A percentile compares a stretch with the other conserved stretches of the same genome.
Conservation (phyloP, 2,797 vertebrate species). For the Pangasius djambal region DNA sequence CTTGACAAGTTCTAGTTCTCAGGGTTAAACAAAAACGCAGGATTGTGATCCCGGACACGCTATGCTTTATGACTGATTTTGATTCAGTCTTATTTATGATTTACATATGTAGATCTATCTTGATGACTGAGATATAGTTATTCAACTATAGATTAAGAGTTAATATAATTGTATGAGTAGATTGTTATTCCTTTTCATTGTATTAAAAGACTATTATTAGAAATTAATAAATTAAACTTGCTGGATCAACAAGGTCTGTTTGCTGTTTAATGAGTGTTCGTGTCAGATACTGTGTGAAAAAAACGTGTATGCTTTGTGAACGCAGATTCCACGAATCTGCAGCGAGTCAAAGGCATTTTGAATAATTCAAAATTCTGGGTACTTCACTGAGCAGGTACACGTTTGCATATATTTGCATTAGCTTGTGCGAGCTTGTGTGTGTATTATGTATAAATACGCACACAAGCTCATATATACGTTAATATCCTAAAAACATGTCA, state of each 20-base stretch:
- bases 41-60: slow-evolving; percentile 48
- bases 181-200: slow-evolving; percentile 39
- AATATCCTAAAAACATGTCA: too few species aligned
- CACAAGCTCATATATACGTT: too few species aligned
- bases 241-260: slow-evolving; percentile 15
- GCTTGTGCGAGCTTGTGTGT: background rate
- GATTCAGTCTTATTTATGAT: slow-evolving; percentile 44
- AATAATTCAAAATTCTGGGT: slow-evolving; percentile 62
- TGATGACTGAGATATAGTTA: slow-evolving; percentile 45
- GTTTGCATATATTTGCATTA: slow-evolving; percentile 48
- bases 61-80: slow-evolving; percentile 44
- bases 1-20: slow-evolving; percentile 49
- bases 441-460: background rate
- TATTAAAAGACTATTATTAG: slow-evolving; percentile 37
- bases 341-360: slow-evolving; percentile 41
- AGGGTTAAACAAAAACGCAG: slow-evolving; percentile 47
- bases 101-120: slow-evolving; percentile 48
- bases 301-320: background rate
- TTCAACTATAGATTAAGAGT: slow-evolving; percentile 14
- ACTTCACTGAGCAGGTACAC: slow-evolving; percentile 14
- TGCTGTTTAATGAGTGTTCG: background rate
- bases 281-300: background rate
- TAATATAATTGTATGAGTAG: slow-evolving; percentile 36
- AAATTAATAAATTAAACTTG: slow-evolving; percentile 50
- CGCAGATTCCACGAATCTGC: background rate